Evolutionary conservation across 2,113 vertebrate genomes (phyloP), one percentile per base, ranked within the genome.

Genomic region (Kryptolebias marmoratus): DNA sequence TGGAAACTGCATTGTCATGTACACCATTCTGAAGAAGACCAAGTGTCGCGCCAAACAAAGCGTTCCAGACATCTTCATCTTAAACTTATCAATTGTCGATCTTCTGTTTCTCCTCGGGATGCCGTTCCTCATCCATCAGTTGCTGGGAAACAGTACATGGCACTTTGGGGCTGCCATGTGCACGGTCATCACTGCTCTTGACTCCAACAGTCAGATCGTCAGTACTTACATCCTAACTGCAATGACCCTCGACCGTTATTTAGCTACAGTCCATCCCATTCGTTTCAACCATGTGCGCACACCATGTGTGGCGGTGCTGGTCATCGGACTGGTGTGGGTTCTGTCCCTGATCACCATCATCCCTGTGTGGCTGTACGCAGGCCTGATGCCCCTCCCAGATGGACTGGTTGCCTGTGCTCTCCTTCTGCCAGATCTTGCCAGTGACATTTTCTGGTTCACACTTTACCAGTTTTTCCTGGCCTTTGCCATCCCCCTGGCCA

Each of bases 121-220:
- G 95, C 95, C 95, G 0, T 96, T 96, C 68, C 94, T 96, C 45
- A 95, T 96, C 89, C 95, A 96, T 73, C 95, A 96, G 87, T 91
- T 96, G 85, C 81, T 96, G 36, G 95, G 95, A 39, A 93, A 96
- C 0, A 95, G 95, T 12, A 93, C 93, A 0, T 96, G 95, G 95
- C 93, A 94, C 73, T 96, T 96, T 13, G 95, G 95, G 10, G 93
- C 93, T 1, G 36, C 89, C 0, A 88, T 96, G 60, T 96, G 95
- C 75, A 96, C 93, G 1, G 90, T 96, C 81, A 95, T 96, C 86
- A 95, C 95, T 0, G 93, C 94, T 0, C 87, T 96, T 1, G 95
- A 96, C 87, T 95, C 94, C 4, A 95, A 95, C 85, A 96, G 95
- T 76, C 95, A 96, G 87, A 95, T 95, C 16, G 95, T 95, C 49